Evolutionary conservation across 1,140 invertebrate species (phyloP).

Genomic region (Caenorhabditis tropicalis): DNA sequence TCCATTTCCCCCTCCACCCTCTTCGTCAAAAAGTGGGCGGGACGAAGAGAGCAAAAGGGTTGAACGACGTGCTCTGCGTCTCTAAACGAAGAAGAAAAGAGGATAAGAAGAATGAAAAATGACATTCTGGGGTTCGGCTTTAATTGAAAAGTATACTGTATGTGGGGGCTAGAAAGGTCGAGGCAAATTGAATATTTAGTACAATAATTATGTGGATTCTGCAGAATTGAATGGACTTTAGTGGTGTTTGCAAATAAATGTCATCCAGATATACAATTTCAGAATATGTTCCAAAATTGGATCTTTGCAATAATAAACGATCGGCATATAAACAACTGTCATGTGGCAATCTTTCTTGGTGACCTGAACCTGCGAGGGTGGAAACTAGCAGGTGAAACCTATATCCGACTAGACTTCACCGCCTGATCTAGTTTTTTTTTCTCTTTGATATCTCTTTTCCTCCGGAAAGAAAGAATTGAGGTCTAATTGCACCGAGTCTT

Average conservation of each 20-base stretch:
- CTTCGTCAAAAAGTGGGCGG: not conserved
- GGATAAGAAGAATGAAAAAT: not conserved
- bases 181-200: not conserved
- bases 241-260: no score
- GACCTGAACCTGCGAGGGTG: not conserved
- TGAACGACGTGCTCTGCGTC: constrained; percentile 21
- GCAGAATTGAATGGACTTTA: no score
- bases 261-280: no score
- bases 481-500: not conserved
- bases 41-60: constrained; percentile 34
- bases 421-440: not conserved
- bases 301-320: no score
- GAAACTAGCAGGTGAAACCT: not conserved
- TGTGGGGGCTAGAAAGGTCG: not conserved
- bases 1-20: not conserved
- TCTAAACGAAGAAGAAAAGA: not conserved
- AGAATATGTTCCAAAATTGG: no score
- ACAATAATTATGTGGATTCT: not conserved
- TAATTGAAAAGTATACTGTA: constrained; percentile 34
- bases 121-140: not conserved
- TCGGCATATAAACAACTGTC: no score
- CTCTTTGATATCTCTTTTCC: not conserved
- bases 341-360: not conserved
- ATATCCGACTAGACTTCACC: not conserved
- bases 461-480: not conserved